Evolutionary conservation across 2,797 vertebrate species (phyloP), one percentile per base, ranked within the genome.

Genomic region (Enteromius unitaeniatus): DNA sequence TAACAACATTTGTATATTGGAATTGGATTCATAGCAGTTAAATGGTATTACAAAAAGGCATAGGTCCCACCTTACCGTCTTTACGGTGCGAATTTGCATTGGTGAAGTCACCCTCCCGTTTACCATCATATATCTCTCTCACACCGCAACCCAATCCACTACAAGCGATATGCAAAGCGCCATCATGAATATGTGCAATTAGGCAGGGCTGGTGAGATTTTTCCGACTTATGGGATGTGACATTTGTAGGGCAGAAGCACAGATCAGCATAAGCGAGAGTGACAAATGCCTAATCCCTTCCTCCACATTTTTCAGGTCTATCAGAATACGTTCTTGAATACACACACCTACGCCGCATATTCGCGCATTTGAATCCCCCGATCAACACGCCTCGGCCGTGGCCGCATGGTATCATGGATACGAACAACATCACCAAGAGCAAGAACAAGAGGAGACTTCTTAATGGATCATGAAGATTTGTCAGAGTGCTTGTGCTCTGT

Each of bases 111-210:
- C 89, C 90, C 88, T 87, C 84, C 83, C 90, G 87, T 88, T 90
- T 89, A 89, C 87, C 88, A 73, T 92, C 93, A 95, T 88, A 94
- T 92, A 90, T 85, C 88, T 92, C 87, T 89, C 82, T 87, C 78
- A 84, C 19, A 79, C 67, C 13, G 17, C 64, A 88, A 87, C 88
- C 82, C 91, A 93, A 91, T 86, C 83, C 90, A 88, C 93, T 93
- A 90, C 91, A 93, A 94, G 92, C 72, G 13, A 89, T 95, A 96
- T 96, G 95, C 95, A 97, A 96, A 97, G 92, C 91, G 95, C 90
- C 88, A 88, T 94, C 92, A 96, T 96, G 95, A 97, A 97, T 96
- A 97, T 97, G 96, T 85, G 68, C 95, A 96, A 96, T 97, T 97
- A 96, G 95, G 94, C 93, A 95, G 91, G 95, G 95, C 93, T 91